Conservation (phyloP, 2,888 invertebrate genomes). For the Arge pagana region DNA sequence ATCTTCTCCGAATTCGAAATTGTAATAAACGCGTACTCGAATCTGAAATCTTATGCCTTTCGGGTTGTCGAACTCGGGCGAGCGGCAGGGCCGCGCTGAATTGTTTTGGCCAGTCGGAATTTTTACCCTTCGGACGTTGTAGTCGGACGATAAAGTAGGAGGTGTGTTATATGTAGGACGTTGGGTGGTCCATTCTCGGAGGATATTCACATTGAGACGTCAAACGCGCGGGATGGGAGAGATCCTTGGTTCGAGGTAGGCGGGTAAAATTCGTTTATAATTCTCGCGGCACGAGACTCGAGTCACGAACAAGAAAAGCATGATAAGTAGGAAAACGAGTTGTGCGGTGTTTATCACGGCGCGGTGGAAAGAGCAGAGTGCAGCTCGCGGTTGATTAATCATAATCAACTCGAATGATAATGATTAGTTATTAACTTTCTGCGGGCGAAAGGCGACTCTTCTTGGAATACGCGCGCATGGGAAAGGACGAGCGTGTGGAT, state of each 20-base stretch:
- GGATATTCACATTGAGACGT: constrained; percentile 45
- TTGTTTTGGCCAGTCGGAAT: background rate
- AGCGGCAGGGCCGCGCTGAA: background rate
- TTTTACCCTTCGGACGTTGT: constrained; percentile 1
- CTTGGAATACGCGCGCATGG: too few relatives aligned
- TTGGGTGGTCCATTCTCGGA: constrained; percentile 46
- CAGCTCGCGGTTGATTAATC: too few relatives aligned
- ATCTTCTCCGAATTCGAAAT: too few relatives aligned
- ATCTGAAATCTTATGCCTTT: too few relatives aligned
- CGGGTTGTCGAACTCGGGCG: background rate
- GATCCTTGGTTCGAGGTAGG: constrained; percentile 15
- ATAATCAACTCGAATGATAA: too few relatives aligned
- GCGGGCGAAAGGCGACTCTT: too few relatives aligned
- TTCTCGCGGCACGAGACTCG: constrained; percentile 15
- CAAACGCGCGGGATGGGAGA: constrained; percentile 37
- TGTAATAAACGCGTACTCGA: too few relatives aligned
- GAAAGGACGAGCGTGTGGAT: too few relatives aligned
- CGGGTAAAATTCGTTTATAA: background rate
- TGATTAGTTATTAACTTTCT: too few relatives aligned
- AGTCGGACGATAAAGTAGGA: constrained; percentile 35
- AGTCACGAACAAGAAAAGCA: constrained; percentile 18
- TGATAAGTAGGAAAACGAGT: too few relatives aligned
- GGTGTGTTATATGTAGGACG: constrained; percentile 31
- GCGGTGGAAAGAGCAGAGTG: too few relatives aligned
- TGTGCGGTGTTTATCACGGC: too few relatives aligned